phyloP scores from a whole-genome alignment of 2,888 invertebrate genomes.

The Callyntrura guangdongensis region DNA sequence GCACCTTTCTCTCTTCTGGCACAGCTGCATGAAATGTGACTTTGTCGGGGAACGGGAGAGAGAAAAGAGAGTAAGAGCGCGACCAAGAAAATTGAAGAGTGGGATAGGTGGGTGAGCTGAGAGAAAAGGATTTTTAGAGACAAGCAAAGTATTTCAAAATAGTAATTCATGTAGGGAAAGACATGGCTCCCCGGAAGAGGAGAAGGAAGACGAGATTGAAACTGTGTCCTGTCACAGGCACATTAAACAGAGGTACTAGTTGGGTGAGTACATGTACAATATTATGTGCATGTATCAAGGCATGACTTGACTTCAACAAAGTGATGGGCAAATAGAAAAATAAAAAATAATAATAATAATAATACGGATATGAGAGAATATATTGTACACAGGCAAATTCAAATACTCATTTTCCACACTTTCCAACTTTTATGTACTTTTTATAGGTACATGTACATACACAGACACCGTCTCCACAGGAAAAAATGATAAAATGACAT shows the following conservation, averaged over 20 bases:
- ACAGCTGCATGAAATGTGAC: slow-evolving; percentile 55
- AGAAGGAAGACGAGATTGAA: slow-evolving; percentile 69
- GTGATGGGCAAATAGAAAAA: no score
- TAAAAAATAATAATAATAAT: no score
- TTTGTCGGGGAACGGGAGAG: not conserved
- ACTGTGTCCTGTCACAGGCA: slow-evolving; percentile 33
- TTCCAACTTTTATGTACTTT: not conserved
- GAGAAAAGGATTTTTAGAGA: slow-evolving; percentile 52
- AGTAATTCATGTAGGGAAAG: slow-evolving; percentile 69
- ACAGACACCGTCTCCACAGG: not conserved
- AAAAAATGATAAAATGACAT: slow-evolving; percentile 71
- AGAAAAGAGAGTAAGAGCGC: not conserved
- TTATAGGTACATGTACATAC: not conserved
- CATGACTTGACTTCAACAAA: no score
- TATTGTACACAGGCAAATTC: slow-evolving; percentile 36
- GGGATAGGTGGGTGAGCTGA: not conserved
- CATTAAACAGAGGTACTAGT: slow-evolving; percentile 40
- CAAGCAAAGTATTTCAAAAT: slow-evolving; percentile 71
- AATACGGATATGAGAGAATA: no score
- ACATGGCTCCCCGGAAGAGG: not conserved
- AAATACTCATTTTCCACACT: slow-evolving; percentile 56
- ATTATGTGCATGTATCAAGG: not conserved
- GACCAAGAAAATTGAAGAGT: slow-evolving; percentile 14
- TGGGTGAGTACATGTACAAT: not conserved
- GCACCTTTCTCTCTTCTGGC: slow-evolving; percentile 56